Conservation (phyloP, 53 echinoderm and acorn worm genomes). For the Hippasteria phrygiana region DNA sequence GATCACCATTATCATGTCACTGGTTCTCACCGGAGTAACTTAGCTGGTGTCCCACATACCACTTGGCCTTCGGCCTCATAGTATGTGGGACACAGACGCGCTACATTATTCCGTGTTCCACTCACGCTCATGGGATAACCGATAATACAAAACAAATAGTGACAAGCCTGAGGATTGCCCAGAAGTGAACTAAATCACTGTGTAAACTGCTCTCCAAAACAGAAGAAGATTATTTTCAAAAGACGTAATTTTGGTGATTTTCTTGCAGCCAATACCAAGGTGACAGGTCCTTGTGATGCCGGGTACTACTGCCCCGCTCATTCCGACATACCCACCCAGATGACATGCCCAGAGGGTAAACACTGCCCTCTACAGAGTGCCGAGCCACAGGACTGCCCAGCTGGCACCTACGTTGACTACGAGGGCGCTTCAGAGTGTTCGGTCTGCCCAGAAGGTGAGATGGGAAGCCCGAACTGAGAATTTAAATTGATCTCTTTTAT, state of each 20-base stretch:
- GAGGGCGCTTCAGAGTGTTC: conserved; percentile 89
- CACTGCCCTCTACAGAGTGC: conserved; percentile 94
- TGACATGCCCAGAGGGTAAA: conserved; percentile 92
- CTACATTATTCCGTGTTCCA: too few species aligned
- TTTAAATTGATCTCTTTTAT: too few species aligned
- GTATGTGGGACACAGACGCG: too few species aligned
- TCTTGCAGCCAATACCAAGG: conserved; percentile 74
- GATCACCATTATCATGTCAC: too few species aligned
- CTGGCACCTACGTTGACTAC: conserved; percentile 89
- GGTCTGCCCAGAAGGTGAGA: conserved; percentile 93
- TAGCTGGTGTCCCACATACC: too few species aligned
- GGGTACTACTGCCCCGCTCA: conserved; percentile 93
- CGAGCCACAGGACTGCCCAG: conserved; percentile 84
- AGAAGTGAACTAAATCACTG: too few species aligned
- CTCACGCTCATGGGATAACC: too few species aligned
- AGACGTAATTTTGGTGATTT: background rate
- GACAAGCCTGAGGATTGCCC: too few species aligned
- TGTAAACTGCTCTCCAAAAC: background rate
- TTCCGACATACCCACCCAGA: conserved; percentile 70
- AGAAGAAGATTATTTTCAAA: background rate
- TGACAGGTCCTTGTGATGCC: conserved; percentile 80
- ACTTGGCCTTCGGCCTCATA: too few species aligned
- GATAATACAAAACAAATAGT: too few species aligned
- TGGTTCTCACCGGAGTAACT: too few species aligned
- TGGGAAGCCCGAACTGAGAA: too few species aligned